phyloP scores from a whole-genome alignment of 2,797 vertebrate species.

The Lepilemur septentrionalis region DNA sequence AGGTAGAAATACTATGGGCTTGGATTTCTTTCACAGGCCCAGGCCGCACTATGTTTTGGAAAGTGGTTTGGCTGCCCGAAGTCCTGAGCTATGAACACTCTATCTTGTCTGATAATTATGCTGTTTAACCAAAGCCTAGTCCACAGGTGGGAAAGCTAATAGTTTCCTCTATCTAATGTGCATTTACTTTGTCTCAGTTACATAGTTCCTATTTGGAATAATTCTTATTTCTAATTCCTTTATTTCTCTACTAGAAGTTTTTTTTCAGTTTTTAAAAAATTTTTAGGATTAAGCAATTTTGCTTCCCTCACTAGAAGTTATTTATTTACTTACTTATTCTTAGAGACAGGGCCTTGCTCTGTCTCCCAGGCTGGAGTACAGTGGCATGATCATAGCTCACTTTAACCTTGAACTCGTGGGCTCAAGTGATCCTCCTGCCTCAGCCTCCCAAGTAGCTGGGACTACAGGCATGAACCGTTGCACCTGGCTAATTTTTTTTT shows the following conservation, averaged over 20 bases:
- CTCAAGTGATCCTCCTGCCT: not conserved
- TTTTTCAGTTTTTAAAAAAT: not conserved
- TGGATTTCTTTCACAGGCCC: not conserved
- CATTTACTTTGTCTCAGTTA: not conserved
- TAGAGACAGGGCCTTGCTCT: not conserved
- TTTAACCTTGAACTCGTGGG: not conserved
- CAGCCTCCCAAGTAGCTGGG: no score
- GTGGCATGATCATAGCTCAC: no score
- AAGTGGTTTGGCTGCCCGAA: not conserved
- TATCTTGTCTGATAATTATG: not conserved
- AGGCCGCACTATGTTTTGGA: not conserved
- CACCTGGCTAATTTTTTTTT: not conserved
- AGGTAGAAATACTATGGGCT: not conserved
- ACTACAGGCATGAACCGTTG: not conserved
- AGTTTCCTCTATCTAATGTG: not conserved
- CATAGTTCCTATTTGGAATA: not conserved
- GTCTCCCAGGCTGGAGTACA: not conserved
- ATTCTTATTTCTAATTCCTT: not conserved
- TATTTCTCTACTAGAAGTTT: not conserved
- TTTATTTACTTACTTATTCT: not conserved
- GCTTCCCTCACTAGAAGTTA: no score
- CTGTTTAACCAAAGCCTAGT: not conserved
- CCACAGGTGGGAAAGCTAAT: not conserved
- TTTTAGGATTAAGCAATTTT: no score
- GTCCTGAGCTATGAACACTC: not conserved